phyloP scores from a whole-genome alignment of 2,888 invertebrate genomes.

The Andrena bucephala region DNA sequence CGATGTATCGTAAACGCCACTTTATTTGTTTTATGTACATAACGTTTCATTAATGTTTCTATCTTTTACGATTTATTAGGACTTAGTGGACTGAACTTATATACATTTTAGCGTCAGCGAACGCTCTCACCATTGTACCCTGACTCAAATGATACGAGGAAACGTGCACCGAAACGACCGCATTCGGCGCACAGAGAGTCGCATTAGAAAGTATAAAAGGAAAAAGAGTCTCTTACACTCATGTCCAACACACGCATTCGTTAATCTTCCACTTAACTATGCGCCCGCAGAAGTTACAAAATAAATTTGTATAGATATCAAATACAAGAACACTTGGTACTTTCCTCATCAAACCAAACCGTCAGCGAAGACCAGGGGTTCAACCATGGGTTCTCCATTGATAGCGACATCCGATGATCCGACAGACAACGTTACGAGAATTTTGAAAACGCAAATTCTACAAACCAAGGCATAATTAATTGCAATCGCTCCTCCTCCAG shows the following conservation, averaged over 20 bases:
- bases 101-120: conserved; percentile 65
- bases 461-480: not conserved
- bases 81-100: conserved; percentile 72
- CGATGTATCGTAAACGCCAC: conserved; percentile 70
- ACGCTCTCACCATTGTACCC: conserved; percentile 68
- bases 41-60: conserved; percentile 71
- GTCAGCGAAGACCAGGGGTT: conserved; percentile 35
- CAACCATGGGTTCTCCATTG: conserved; percentile 1
- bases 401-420: conserved; percentile 4
- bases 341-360: conserved; percentile 54
- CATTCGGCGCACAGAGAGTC: conserved; percentile 43
- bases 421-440: conserved; percentile 17
- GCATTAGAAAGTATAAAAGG: conserved; percentile 66
- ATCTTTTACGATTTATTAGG: conserved; percentile 69
- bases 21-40: conserved; percentile 78
- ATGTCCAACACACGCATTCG: conserved; percentile 27
- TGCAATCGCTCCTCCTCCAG: conserved; percentile 3
- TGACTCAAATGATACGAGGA: conserved; percentile 71
- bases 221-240: conserved; percentile 54
- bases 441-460: conserved; percentile 2
- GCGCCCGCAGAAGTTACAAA: conserved; percentile 48
- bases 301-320: conserved; percentile 53
- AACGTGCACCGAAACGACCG: conserved; percentile 42
- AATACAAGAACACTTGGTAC: conserved; percentile 65
- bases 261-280: conserved; percentile 37